Evolutionary conservation across 2,113 vertebrate genomes (phyloP).

Genomic region (Neolamprologus variostigma): DNA sequence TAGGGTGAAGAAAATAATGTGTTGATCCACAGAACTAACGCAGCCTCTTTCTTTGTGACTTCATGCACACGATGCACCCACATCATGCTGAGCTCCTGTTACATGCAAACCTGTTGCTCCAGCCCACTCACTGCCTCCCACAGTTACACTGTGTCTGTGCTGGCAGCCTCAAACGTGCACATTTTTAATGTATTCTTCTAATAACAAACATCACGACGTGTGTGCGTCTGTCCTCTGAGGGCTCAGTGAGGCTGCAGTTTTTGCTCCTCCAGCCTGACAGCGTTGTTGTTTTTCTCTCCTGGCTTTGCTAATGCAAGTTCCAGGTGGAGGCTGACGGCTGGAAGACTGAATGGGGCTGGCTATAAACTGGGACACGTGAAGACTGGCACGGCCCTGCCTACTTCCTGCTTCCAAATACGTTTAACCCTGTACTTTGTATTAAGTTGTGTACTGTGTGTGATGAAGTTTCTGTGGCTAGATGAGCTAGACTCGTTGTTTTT

Average conservation of each 20-base stretch:
- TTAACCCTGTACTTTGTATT: background rate
- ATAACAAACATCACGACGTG: background rate
- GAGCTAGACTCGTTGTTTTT: background rate
- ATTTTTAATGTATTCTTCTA: background rate
- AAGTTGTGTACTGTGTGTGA: background rate
- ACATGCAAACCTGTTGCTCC: background rate
- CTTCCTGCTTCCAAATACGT: background rate
- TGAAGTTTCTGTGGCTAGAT: background rate
- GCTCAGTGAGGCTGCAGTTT: background rate
- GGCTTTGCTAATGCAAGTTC: background rate
- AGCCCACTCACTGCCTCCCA: background rate
- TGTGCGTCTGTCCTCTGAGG: background rate
- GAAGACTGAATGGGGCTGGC: background rate
- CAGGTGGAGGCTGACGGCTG: background rate
- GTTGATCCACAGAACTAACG: background rate
- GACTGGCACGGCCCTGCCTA: background rate
- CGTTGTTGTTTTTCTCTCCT: accelerated
- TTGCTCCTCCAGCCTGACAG: background rate
- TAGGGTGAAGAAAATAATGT: background rate
- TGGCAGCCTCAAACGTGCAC: background rate
- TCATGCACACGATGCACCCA: background rate
- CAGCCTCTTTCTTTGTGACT: background rate
- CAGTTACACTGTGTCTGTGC: accelerated
- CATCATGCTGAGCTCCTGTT: accelerated
- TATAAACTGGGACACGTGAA: background rate